Conservation (phyloP, 2,797 vertebrate genomes). For the Staurois parvus region DNA sequence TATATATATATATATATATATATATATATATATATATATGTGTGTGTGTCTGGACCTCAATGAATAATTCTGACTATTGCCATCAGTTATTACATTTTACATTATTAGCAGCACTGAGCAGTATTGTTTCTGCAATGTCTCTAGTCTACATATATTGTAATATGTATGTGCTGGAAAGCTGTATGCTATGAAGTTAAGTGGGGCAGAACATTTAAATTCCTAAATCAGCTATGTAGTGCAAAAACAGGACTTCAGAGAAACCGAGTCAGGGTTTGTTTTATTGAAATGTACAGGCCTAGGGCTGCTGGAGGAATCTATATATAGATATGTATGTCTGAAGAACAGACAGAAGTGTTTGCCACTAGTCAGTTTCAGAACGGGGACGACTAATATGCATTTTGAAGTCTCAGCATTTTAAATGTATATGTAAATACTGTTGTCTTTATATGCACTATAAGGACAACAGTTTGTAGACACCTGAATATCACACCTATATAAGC, state of each 20-base stretch:
- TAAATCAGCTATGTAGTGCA: constrained; percentile 37
- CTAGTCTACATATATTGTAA: not conserved
- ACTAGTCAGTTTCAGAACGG: not conserved
- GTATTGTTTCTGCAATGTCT: not conserved
- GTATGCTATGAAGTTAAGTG: constrained; percentile 13
- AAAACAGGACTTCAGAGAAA: constrained; percentile 39
- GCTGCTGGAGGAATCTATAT: constrained; percentile 20
- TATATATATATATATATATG: too few species aligned
- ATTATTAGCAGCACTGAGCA: not conserved
- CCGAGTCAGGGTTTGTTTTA: constrained; percentile 29
- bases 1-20: too few species aligned
- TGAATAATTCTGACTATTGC: not conserved
- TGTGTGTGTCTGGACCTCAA: not conserved
- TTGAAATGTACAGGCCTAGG: constrained; percentile 48
- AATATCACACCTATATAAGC: too few species aligned
- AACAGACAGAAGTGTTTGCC: constrained; percentile 14
- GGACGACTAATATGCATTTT: not conserved
- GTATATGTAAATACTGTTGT: not conserved
- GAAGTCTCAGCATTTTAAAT: not conserved
- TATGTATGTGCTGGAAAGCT: not conserved
- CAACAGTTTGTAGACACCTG: too few species aligned
- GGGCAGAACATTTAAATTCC: constrained; percentile 47
- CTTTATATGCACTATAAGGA: too few species aligned
- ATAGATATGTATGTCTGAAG: constrained; percentile 11
- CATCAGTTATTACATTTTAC: not conserved